These are phyloP conservation scores for Tiphia femorata DNA, from an alignment of 2,888 invertebrate genomes.

Conservation along the genomic window DNA sequence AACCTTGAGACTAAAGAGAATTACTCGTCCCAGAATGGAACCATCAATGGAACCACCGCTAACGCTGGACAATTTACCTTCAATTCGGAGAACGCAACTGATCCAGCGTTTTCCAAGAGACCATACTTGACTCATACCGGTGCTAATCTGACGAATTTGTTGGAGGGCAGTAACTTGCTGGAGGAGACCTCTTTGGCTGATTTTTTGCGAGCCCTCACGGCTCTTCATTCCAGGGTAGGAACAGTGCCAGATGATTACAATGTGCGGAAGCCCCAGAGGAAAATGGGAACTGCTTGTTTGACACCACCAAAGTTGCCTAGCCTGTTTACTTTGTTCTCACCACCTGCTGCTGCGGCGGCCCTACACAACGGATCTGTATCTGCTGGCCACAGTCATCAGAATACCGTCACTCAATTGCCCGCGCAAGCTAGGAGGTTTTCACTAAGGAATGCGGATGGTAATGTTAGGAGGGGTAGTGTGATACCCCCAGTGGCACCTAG, in stretches of 20 bases:
- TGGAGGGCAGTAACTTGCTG: slow-evolving; percentile 75
- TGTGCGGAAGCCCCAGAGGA: slow-evolving; percentile 67
- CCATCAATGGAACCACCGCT: background rate
- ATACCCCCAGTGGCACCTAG: slow-evolving; percentile 41
- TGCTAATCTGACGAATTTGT: slow-evolving; percentile 32
- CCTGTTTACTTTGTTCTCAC: slow-evolving; percentile 69
- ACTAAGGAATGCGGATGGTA: slow-evolving; percentile 47
- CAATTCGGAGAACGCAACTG: slow-evolving; percentile 41
- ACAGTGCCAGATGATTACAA: slow-evolving; percentile 59
- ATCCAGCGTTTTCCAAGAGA: slow-evolving; percentile 44
- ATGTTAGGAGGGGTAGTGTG: slow-evolving; percentile 49
- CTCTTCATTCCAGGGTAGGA: slow-evolving; percentile 73
- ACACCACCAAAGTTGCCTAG: slow-evolving; percentile 71
- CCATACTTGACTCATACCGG: slow-evolving; percentile 61
- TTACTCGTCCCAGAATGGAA: slow-evolving; percentile 33
- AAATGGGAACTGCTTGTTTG: slow-evolving; percentile 72
- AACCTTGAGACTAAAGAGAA: slow-evolving; percentile 21
- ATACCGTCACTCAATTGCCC: slow-evolving; percentile 42
- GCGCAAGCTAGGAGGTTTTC: slow-evolving; percentile 50
- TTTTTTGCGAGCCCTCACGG: slow-evolving; percentile 81
- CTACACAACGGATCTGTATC: background rate
- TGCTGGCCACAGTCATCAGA: slow-evolving; percentile 53
- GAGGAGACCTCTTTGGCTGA: slow-evolving; percentile 89
- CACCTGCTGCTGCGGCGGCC: no score
- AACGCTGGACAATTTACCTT: background rate